Base-by-base conservation (phyloP, 2,113 vertebrate species). In the Choloepus hoffmanni region DNA sequence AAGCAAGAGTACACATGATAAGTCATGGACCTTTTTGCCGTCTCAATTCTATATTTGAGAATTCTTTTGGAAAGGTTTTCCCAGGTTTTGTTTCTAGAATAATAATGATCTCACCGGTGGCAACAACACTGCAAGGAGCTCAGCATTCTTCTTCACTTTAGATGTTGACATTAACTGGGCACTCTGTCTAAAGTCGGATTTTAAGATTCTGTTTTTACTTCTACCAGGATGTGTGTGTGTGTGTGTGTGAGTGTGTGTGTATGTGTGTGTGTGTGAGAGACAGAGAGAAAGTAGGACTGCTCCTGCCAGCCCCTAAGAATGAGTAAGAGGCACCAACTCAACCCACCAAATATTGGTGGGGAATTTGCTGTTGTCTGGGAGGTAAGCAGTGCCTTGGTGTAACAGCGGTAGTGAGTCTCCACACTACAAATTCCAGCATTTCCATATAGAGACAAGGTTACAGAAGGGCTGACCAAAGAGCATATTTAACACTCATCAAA, bases 51-150 rank as follows among this genome's bases (percentile, higher is more conserved):
- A 43, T 50, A 78, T 65, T 92, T 93, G 36, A 95, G 96, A 79
- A 88, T 76, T 45, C 21, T 93, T 96, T 82, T 53, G 85, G 50
- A 92, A 95, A 76, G 45, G 74, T 74, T 85, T 97, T 76, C 82
- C 81, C 90, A 33, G 62, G 62, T 91, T 96, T 94, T 95, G 82
- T 94, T 94, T 92, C 89, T 95, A 83, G 67, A 95, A 92, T 65
- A 89, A 72, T 90, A 85, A 94, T 97, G 73, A 97, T 89, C 72
- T 94, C 96, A 94, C 7, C 50, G 73, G 82, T 73, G 62, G 81
- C 45, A 88, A 90, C 33, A 88, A 26, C 13, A 48, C 33, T 68
- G n/a, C 55, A 81, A 87, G 90, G 85, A 94, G 65, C 28, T 95
- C 92, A 67, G 89, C 94, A 77, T 92, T 95, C 73, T 89, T 86